Base-by-base conservation (phyloP, 2,888 invertebrate species). In the Lasioglossum calceatum region DNA sequence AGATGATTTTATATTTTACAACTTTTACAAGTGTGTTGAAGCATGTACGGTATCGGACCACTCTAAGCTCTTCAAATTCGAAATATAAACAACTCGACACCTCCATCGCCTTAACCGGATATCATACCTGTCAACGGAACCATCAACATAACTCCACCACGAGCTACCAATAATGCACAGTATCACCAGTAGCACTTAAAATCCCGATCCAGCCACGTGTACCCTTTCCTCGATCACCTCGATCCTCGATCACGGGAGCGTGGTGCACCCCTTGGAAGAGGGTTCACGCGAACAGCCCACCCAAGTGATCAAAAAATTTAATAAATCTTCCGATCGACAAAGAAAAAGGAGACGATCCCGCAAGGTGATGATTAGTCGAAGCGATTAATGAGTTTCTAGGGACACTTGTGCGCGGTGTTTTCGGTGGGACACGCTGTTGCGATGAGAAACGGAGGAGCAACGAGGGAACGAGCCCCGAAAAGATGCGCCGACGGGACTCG, bases 401-500 rank as follows among this genome's bases (percentile, higher is more conserved):
- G 47, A 23, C 75, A 80, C 80, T 50, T 78, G 78, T 12, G 27
- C 78, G 54, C 78, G 77, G 32, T 10, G 54, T 54, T 77, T 19
- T 61, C 36, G 61, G 16, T 39, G 23, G 19, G 54, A 54, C 71
- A 85, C 81, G 75, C 47, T 71, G 72, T 58, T 47, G 61, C 39
- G 19, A 14, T 36, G 47, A 73, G 32, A 61, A 36, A 8, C 23
- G 47, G 47, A 58, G 71, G 74, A 78, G 47, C 70, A 78, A 54
- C 75, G 74, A 79, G 75, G 82, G 82, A 77, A 87, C 58, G 83
- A 81, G 82, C 88, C 91, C 92, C 91, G 91, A 91, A 93, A 94
- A 92, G 93, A 92, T 92, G 93, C 94, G 92, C 90, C 91, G 92
- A 91, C 93, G 93, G 91, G 91, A 92, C 91, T 92, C 93, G 92